These are phyloP conservation scores for Ptychoptera contaminata DNA, from an alignment of 2,888 invertebrate species.

Conservation along the genomic window DNA sequence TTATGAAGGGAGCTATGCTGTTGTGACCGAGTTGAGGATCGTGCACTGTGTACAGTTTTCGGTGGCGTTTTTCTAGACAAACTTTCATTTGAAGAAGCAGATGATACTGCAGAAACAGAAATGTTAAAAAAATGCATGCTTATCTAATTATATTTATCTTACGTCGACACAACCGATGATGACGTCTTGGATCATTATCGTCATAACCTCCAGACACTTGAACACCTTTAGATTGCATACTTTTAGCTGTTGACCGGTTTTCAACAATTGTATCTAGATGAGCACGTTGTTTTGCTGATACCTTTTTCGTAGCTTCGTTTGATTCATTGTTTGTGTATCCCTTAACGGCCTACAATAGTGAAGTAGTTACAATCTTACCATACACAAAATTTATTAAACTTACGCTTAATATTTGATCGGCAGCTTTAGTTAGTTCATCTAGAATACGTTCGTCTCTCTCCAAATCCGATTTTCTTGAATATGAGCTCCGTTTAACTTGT, in stretches of 20 bases:
- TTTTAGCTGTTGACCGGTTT: conserved; percentile 13
- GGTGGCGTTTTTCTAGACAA: conserved; percentile 3
- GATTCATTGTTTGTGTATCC: conserved; percentile 35
- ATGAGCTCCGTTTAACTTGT: conserved; percentile 11
- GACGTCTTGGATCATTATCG: conserved; percentile 6
- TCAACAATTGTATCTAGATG: conserved; percentile 29
- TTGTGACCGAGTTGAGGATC: too few relatives aligned
- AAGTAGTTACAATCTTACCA: neutral
- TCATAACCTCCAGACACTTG: conserved; percentile 8
- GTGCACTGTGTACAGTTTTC: conserved; percentile 3
- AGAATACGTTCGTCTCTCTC: conserved; percentile 32
- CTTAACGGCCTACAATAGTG: conserved; percentile 30
- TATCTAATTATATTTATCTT: conserved; percentile 2
- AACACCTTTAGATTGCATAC: conserved; percentile 9
- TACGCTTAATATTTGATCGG: conserved; percentile 39
- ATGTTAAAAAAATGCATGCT: neutral
- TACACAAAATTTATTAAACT: conserved; percentile 1
- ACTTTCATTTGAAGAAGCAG: conserved; percentile 13
- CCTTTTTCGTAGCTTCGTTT: conserved; percentile 26
- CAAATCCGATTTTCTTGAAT: conserved; percentile 24
- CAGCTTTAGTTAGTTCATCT: conserved; percentile 40
- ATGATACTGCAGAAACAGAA: conserved; percentile 7
- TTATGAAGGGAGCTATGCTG: too few relatives aligned
- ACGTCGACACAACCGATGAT: conserved; percentile 1
- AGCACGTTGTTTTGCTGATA: conserved; percentile 18